phyloP scores from a whole-genome alignment of 2,113 vertebrate species.

The Chionodraco myersi region DNA sequence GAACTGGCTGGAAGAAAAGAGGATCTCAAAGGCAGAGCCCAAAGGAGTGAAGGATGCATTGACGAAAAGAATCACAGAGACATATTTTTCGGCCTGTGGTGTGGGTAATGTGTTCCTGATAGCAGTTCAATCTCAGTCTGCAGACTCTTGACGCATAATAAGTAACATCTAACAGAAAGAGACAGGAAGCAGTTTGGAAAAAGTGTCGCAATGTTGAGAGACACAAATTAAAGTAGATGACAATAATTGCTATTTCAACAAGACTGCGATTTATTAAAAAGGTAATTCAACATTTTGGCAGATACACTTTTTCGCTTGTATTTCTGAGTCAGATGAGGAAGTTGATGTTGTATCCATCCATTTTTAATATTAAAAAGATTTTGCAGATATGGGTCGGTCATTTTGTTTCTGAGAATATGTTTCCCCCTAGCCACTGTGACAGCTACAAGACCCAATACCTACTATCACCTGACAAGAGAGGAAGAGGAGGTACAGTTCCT shows the following conservation, averaged over 20 bases:
- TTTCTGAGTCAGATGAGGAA: neutral
- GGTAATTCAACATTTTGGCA: neutral
- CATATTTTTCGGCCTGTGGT: constrained; percentile 16
- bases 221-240: neutral
- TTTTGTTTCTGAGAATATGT: constrained; percentile 23
- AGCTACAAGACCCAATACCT: constrained; percentile 38
- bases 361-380: constrained; percentile 20
- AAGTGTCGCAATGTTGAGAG: neutral
- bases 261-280: neutral
- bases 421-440: constrained; percentile 28
- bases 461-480: constrained; percentile 22
- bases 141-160: constrained; percentile 15
- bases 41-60: neutral
- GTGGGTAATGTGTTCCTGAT: constrained; percentile 21
- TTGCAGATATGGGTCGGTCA: neutral
- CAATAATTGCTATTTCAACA: neutral
- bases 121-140: constrained; percentile 27
- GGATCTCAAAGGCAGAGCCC: constrained; percentile 6
- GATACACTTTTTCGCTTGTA: neutral
- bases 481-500: neutral
- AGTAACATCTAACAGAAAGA: neutral
- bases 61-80: neutral
- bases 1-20: neutral
- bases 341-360: neutral
- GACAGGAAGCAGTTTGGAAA: neutral